Evolutionary conservation across 1,140 invertebrate genomes (phyloP).

Genomic region (Lethrus apterus): DNA sequence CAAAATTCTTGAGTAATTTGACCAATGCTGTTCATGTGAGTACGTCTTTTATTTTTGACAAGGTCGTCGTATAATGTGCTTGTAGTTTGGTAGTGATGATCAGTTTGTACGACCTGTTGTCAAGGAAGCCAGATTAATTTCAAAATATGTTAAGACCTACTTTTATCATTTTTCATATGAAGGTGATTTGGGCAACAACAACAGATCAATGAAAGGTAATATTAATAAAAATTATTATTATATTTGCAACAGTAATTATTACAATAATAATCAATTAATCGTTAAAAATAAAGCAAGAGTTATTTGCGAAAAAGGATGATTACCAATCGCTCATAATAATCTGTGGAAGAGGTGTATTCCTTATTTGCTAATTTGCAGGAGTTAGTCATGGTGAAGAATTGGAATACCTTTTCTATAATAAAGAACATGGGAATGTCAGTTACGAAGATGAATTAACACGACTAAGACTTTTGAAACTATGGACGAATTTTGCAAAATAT

Average conservation of each 20-base stretch:
- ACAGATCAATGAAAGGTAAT: conserved; percentile 12
- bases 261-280: too few relatives aligned
- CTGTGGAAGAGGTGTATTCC: too few relatives aligned
- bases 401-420: conserved; percentile 19
- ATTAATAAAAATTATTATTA: not conserved
- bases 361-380: conserved; percentile 14
- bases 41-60: not conserved
- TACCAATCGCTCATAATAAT: too few relatives aligned
- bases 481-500: conserved; percentile 22
- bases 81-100: conserved; percentile 26
- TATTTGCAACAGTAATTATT: not conserved
- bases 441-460: not conserved
- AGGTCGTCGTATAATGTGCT: not conserved
- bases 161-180: conserved; percentile 27
- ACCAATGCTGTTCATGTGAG: conserved; percentile 3
- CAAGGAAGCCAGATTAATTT: conserved; percentile 18
- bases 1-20: not conserved
- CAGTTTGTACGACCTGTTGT: conserved; percentile 27
- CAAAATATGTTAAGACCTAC: conserved; percentile 22
- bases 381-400: conserved; percentile 29
- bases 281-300: too few relatives aligned
- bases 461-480: conserved; percentile 21
- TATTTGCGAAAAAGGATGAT: too few relatives aligned
- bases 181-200: conserved; percentile 17
- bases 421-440: not conserved